Evolutionary conservation across 2,888 invertebrate genomes (phyloP), one percentile per base, ranked within the genome.

Genomic region (Tipula confusa): DNA sequence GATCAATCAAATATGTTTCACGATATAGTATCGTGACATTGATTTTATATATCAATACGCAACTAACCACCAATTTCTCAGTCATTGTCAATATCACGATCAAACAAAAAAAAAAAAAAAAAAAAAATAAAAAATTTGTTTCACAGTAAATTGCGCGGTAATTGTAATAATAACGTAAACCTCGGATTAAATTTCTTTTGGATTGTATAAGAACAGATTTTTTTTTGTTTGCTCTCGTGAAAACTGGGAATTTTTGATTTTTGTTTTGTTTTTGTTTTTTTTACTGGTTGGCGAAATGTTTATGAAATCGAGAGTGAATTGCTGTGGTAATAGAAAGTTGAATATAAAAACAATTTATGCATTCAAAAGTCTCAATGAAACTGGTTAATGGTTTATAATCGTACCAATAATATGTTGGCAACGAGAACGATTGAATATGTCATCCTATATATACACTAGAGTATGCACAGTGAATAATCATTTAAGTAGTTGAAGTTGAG

Each of bases 281-380:
- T 18, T 64, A 24, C 64, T 64, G 64, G 4, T 9, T 24, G 64
- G 64, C 64, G 64, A 64, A 64, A 64, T 64, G 64, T n/a, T 64
- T 64, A 24, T 64, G 64, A 64, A 64, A 64, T 64, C 64, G 64
- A 64, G 64, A 64, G 64, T 64, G 64, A 64, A 64, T 24, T 64
- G 64, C 64, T 64, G 64, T 24, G 64, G 24, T 64, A 64, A 64
- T 64, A 64, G 64, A 64, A 64, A 64, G 64, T 64, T 64, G 64
- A 24, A 64, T 7, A 24, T 24, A 64, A 15, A 43, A 15, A 15
- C 15, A 43, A 18, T 48, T 15, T 9, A 48, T 48, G 18, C 48
- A 48, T 48, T 48, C 18, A 48, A 48, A 48, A 38, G 9, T 38
- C 11, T 38, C 38, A n/a, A n/a, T 43, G 9, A 64, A 64, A 64